Evolutionary conservation across 2,888 invertebrate genomes (phyloP).

Genomic region (Cantharis lateralis): DNA sequence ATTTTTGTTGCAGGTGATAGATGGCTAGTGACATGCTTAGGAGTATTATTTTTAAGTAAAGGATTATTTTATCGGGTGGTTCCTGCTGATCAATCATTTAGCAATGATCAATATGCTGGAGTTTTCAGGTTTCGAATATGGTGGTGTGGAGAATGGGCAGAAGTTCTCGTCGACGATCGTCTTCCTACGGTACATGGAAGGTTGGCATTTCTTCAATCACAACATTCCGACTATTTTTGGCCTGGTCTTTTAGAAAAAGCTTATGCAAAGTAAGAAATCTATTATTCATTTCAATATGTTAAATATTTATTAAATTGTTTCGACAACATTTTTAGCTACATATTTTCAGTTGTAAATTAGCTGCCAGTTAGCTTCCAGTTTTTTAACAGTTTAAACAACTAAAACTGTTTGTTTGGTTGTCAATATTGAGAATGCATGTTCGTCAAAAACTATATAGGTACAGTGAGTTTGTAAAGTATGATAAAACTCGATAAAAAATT

Average conservation of each 20-base stretch:
- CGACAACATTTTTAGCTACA: too few relatives aligned
- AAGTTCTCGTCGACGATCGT: slow-evolving; percentile 86
- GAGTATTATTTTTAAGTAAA: slow-evolving; percentile 81
- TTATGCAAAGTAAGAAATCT: slow-evolving; percentile 78
- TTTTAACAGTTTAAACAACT: too few relatives aligned
- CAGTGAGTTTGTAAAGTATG: too few relatives aligned
- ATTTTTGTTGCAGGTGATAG: slow-evolving; percentile 71
- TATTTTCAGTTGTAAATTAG: too few relatives aligned
- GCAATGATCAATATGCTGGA: slow-evolving; percentile 71
- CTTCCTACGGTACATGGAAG: slow-evolving; percentile 86
- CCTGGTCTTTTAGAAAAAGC: slow-evolving; percentile 89
- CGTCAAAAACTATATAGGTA: too few relatives aligned
- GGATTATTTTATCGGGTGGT: slow-evolving; percentile 90
- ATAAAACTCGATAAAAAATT: too few relatives aligned
- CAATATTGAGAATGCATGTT: too few relatives aligned
- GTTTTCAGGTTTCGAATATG: slow-evolving; percentile 88
- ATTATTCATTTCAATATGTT: background rate
- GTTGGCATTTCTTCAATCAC: slow-evolving; percentile 83
- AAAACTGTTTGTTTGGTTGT: too few relatives aligned
- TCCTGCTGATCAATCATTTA: slow-evolving; percentile 86
- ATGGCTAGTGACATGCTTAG: slow-evolving; percentile 89
- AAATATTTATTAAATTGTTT: too few relatives aligned
- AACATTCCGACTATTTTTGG: slow-evolving; percentile 84
- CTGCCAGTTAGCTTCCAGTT: too few relatives aligned
- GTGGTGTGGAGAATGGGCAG: slow-evolving; percentile 95